A percentile compares a stretch with the other conserved stretches of the same genome.
phyloP scores from a whole-genome alignment of 2,888 invertebrate genomes.

The Lamproptera curius region DNA sequence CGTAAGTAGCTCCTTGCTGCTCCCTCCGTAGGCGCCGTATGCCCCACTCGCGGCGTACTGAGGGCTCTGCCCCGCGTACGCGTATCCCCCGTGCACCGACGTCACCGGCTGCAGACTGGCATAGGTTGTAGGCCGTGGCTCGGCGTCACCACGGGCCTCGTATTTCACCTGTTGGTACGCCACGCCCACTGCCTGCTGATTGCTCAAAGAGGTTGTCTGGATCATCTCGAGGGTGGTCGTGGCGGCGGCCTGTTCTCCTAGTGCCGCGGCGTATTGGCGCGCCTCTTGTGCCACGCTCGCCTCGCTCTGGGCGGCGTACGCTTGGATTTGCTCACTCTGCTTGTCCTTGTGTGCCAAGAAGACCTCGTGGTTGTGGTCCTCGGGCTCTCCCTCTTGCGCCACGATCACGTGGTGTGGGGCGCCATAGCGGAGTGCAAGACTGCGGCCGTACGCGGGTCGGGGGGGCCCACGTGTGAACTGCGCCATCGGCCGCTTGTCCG shows the following conservation, averaged over 20 bases:
- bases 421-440: constrained; percentile 54
- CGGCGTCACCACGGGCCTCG: constrained; percentile 59
- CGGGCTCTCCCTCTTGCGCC: constrained; percentile 48
- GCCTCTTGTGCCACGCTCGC: constrained; percentile 38
- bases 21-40: constrained; percentile 34
- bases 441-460: constrained; percentile 41
- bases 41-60: constrained; percentile 57
- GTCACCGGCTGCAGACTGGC: constrained; percentile 82
- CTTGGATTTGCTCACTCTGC: constrained; percentile 41
- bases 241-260: constrained; percentile 44
- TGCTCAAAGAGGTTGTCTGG: constrained; percentile 54
- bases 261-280: constrained; percentile 51
- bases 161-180: constrained; percentile 66
- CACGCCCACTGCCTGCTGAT: constrained; percentile 61
- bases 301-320: constrained; percentile 38
- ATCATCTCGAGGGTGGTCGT: constrained; percentile 60
- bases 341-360: constrained; percentile 53
- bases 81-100: constrained; percentile 63
- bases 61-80: constrained; percentile 54
- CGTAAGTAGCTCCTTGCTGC: constrained; percentile 22
- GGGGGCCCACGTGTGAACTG: constrained; percentile 39
- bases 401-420: constrained; percentile 58
- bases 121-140: constrained; percentile 71
- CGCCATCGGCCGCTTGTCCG: constrained; percentile 40
- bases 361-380: constrained; percentile 50